Evolutionary conservation across 2,797 vertebrate genomes (phyloP), one percentile per base, ranked within the genome.

Genomic region (Denticeps clupeoides): DNA sequence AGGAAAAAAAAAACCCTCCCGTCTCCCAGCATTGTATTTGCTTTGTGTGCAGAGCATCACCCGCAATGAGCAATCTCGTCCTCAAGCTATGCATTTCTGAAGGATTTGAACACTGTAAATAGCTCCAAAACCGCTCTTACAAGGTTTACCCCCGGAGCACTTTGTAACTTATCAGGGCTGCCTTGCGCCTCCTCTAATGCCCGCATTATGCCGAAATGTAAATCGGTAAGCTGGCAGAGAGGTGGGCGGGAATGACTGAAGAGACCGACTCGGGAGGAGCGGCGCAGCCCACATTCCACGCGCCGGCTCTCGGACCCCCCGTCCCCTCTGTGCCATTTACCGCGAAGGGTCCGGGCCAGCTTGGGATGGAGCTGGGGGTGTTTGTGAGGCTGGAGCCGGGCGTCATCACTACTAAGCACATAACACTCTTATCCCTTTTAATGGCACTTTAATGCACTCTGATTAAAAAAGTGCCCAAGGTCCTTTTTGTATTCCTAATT

Each of bases 121-220:
- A 84, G 81, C 83, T 84, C 74, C 81, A 81, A 84, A 83, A 74
- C 79, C 81, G 80, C 80, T 85, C 80, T 82, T 81, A 83, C 76
- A 74, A 79, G 79, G 75, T 84, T 84, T 83, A 84, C 79, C 80
- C 84, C 83, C 54, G 69, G 64, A 82, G 83, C 81, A 81, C 82
- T 85, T 82, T 84, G 83, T 84, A 84, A 85, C 77, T 85, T 83
- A 86, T 86, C 83, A 82, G 78, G 80, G 69, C 77, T 72, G 79
- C 81, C 83, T 84, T 81, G 80, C 81, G 79, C 81, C 73, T 82
- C 73, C 72, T 79, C 80, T 82, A 79, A 78, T 81, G 80, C 79
- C 65, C 72, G 81, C 81, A 81, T 87, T 85, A 85, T 85, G 83
- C 79, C 83, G 71, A 77, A 82, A 84, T 84, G 77, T 83, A 84